Evolutionary conservation across 2,888 invertebrate genomes (phyloP).

Genomic region (Acheta domesticus): DNA sequence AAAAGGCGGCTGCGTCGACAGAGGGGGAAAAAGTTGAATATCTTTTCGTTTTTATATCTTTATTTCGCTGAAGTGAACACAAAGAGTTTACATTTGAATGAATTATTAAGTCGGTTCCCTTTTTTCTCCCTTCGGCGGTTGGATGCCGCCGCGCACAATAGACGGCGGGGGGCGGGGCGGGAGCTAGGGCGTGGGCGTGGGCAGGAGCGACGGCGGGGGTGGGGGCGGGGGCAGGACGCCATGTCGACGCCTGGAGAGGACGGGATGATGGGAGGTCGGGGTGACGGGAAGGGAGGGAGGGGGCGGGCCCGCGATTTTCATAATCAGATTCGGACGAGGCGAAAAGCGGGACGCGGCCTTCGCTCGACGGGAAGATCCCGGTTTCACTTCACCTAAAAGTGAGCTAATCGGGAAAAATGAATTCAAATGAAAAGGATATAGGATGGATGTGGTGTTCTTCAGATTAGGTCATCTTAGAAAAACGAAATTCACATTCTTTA

Average conservation of each 20-base stretch:
- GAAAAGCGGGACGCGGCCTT: background rate
- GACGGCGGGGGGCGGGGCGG: background rate
- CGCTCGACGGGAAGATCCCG: too few relatives aligned
- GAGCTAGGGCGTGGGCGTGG: too few relatives aligned
- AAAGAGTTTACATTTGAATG: constrained; percentile 18
- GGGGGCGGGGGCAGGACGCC: background rate
- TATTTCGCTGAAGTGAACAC: background rate
- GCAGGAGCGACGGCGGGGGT: background rate
- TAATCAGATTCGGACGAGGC: background rate
- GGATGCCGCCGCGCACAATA: background rate
- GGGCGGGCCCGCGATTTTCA: background rate
- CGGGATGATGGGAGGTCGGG: too few relatives aligned
- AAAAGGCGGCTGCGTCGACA: background rate
- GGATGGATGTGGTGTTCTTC: too few relatives aligned
- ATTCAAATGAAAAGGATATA: too few relatives aligned
- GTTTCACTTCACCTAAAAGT: too few relatives aligned
- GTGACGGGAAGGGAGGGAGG: too few relatives aligned
- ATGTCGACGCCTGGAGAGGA: background rate
- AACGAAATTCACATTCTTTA: too few relatives aligned
- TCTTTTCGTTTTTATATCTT: constrained; percentile 1
- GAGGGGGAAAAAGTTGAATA: background rate
- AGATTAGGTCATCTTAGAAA: too few relatives aligned
- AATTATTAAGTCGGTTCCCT: background rate
- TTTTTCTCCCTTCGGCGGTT: background rate
- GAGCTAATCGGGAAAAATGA: too few relatives aligned